phyloP scores from a whole-genome alignment of 2,888 invertebrate species.

The Morpho deidamia region DNA sequence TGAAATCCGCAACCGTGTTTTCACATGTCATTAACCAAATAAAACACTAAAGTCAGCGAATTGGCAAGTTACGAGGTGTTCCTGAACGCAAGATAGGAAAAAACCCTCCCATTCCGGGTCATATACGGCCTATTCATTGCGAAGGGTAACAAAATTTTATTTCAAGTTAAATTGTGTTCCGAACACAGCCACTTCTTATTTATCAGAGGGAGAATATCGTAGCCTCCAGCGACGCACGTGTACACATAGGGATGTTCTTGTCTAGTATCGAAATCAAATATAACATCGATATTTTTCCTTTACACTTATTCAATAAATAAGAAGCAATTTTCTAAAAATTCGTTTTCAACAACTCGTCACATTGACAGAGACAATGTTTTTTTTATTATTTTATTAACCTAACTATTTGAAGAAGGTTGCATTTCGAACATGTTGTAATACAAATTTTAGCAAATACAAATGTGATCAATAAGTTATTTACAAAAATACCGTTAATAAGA shows the following conservation, averaged over 20 bases:
- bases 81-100: constrained; percentile 50
- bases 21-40: constrained; percentile 46
- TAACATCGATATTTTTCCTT: no score
- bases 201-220: constrained; percentile 52
- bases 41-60: constrained; percentile 56
- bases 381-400: no score
- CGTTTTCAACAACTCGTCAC: no score
- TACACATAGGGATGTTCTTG: constrained; percentile 13
- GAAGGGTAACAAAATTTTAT: constrained; percentile 71
- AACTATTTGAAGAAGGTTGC: no score
- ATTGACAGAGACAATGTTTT: no score
- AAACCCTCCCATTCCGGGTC: constrained; percentile 52
- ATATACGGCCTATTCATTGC: constrained; percentile 61
- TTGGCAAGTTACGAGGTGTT: constrained; percentile 58
- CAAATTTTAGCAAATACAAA: no score
- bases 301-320: no score
- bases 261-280: not conserved
- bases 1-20: constrained; percentile 20
- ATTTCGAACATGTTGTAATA: no score
- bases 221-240: constrained; percentile 45
- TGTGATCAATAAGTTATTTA: not conserved
- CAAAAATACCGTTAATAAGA: no score
- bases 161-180: constrained; percentile 74
- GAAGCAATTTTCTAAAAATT: no score
- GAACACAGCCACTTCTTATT: constrained; percentile 64